Conservation (phyloP, 23 tunicate species). For the Aplidium turbinatum region DNA sequence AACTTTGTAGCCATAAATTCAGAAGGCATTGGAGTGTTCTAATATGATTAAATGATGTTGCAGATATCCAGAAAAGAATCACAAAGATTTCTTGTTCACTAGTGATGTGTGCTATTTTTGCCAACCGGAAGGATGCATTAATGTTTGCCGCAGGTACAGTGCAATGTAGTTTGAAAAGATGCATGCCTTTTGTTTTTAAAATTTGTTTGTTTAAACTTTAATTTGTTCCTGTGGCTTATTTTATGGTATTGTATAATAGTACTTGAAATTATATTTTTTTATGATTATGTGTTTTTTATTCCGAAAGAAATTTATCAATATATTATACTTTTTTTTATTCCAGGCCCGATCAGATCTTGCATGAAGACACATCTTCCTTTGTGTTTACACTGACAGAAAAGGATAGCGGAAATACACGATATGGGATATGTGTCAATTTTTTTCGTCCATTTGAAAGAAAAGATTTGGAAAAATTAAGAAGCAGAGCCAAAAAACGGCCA, state of each 20-base stretch:
- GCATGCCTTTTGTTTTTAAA: too few relatives aligned
- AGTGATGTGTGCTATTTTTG: constrained; percentile 96
- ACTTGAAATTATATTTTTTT: background rate
- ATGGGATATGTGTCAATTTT: constrained; percentile 98
- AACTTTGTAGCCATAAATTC: background rate
- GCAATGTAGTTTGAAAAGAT: too few relatives aligned
- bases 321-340: background rate
- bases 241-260: background rate
- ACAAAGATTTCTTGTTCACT: constrained; percentile 65
- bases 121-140: constrained; percentile 95
- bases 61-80: constrained; percentile 82
- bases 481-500: constrained; percentile 35
- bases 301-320: background rate
- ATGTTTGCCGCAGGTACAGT: constrained; percentile 82
- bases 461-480: constrained; percentile 83
- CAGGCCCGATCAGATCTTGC: constrained; percentile 81
- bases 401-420: constrained; percentile 84
- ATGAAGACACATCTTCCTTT: constrained; percentile 97
- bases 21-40: background rate
- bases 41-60: constrained; percentile 1
- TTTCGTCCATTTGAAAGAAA: constrained; percentile 89
- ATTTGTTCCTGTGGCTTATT: background rate
- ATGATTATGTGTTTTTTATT: too few relatives aligned
- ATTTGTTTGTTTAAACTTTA: too few relatives aligned
- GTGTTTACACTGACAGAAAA: constrained; percentile 98